Conservation (phyloP, 2,797 vertebrate species). For the Microctenopoma steveboyesi region DNA sequence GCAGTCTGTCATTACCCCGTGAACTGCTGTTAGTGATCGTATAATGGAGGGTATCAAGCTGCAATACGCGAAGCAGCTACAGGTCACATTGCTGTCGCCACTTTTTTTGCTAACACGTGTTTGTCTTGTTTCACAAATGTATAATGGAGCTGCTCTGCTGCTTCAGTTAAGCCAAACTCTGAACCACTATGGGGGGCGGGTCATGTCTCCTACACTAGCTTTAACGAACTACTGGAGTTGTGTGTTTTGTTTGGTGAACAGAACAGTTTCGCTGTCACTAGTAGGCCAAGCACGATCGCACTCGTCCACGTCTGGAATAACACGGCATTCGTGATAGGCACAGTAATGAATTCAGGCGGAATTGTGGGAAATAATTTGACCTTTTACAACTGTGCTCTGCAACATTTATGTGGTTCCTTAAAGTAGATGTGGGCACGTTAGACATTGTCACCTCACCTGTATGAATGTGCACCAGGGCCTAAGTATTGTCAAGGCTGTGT, state of each 20-base stretch:
- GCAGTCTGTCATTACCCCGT: constrained; percentile 65
- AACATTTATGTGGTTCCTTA: neutral
- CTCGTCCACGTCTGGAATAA: neutral
- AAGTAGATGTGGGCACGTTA: neutral
- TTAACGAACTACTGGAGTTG: neutral
- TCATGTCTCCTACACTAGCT: neutral
- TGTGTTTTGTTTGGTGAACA: neutral
- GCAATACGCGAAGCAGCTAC: constrained; percentile 14
- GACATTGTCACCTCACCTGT: constrained; percentile 14
- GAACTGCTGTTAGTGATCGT: constrained; percentile 49
- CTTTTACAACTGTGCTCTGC: neutral
- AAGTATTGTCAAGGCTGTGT: constrained; percentile 16
- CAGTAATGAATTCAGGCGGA: neutral
- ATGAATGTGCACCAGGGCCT: neutral
- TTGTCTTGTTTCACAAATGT: constrained; percentile 21
- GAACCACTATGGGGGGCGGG: constrained; percentile 25
- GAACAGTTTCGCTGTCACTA: neutral
- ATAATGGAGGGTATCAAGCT: constrained; percentile 41
- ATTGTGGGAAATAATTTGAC: constrained; percentile 6
- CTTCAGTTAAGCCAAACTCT: constrained; percentile 15
- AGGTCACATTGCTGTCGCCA: constrained; percentile 7
- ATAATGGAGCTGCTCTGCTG: constrained; percentile 5
- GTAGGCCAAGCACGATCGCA: neutral
- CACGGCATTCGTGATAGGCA: neutral
- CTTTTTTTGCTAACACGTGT: constrained; percentile 5